These are phyloP conservation scores for cat (Felis catus) DNA, from an alignment of 2,113 vertebrate species.

Conservation along the genomic window F.catus_Fca126_mat1.0 CM031423.1:77015501-77016000, in stretches of 20 bases:
- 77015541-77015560: background rate
- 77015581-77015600: background rate
- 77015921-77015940: background rate
- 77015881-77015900: background rate
- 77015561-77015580: background rate
- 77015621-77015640: background rate
- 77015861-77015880: background rate
- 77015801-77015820: background rate
- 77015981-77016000: too few species aligned
- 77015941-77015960: rapidly evolving
- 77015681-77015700: background rate
- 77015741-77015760: background rate
- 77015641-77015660: background rate
- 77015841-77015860: background rate
- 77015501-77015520: background rate
- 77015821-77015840: background rate
- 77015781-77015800: background rate
- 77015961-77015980: background rate
- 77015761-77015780: background rate
- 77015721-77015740: background rate
- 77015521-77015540: background rate
- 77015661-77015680: background rate
- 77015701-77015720: background rate
- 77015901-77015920: background rate
- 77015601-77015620: background rate